phyloP scores from a whole-genome alignment of 2,888 invertebrate species.

The Esperia sulphurella region DNA sequence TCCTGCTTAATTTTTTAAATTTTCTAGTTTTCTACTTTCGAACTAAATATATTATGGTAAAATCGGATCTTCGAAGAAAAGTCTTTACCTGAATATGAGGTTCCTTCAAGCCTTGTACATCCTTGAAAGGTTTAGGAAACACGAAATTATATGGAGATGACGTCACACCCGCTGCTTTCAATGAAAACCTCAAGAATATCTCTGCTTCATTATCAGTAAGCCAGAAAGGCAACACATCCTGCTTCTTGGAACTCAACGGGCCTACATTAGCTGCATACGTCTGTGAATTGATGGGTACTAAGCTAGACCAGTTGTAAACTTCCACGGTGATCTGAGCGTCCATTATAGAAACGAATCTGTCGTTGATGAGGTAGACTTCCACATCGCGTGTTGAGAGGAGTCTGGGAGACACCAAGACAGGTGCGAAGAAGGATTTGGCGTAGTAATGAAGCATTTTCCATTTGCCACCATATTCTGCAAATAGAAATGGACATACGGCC shows the following conservation, averaged over 20 bases:
- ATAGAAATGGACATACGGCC: no score
- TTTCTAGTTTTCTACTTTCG: no score
- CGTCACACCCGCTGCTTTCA: conserved; percentile 62
- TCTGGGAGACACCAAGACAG: conserved; percentile 83
- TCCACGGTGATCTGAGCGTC: conserved; percentile 76
- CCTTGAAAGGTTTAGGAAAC: conserved; percentile 81
- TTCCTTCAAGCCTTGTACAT: conserved; percentile 64
- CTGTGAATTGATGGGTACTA: conserved; percentile 51
- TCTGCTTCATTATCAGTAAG: conserved; percentile 35
- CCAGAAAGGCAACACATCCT: conserved; percentile 31
- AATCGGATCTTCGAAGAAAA: no score
- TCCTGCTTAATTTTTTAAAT: no score
- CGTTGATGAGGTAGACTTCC: conserved; percentile 82
- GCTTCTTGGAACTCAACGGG: conserved; percentile 44
- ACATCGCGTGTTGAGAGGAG: conserved; percentile 70
- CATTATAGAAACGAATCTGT: conserved; percentile 65
- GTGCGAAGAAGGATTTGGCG: conserved; percentile 90
- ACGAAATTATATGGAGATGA: conserved; percentile 83
- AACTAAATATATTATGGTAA: no score
- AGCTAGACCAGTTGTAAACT: conserved; percentile 79
- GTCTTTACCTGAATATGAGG: conserved; percentile 81
- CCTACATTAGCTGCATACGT: conserved; percentile 36
- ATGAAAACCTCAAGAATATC: conserved; percentile 64
- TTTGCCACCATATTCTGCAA: conserved; percentile 84
- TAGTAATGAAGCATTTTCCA: conserved; percentile 96